phyloP scores from a whole-genome alignment of 2,888 invertebrate species.

The Nephrotoma guestfalica region DNA sequence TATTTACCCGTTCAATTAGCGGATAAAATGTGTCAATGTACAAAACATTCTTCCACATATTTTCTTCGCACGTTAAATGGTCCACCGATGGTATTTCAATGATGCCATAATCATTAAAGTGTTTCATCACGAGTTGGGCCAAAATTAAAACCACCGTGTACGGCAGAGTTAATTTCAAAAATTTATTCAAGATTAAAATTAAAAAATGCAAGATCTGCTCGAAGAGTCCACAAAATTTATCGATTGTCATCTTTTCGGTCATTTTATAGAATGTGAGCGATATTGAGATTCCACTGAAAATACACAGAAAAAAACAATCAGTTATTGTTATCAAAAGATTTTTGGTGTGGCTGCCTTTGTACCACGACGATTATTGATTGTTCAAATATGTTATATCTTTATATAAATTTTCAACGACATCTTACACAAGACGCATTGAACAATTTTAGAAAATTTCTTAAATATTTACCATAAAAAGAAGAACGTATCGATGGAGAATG shows the following conservation, averaged over 20 bases:
- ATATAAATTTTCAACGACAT: not conserved
- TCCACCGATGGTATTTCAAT: slow-evolving; percentile 41
- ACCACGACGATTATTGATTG: not conserved
- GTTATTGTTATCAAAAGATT: not conserved
- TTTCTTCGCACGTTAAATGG: slow-evolving; percentile 38
- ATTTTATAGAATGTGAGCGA: slow-evolving; percentile 45
- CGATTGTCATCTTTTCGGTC: slow-evolving; percentile 32
- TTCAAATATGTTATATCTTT: not conserved
- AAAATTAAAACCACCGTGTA: slow-evolving; percentile 42
- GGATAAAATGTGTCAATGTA: slow-evolving; percentile 47
- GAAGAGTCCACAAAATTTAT: slow-evolving; percentile 32
- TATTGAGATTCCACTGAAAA: slow-evolving; percentile 42
- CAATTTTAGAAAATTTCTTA: no score
- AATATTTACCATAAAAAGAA: slow-evolving; percentile 43
- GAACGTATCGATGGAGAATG: slow-evolving; percentile 43
- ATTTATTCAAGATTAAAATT: slow-evolving; percentile 37
- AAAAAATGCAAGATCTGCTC: slow-evolving; percentile 37
- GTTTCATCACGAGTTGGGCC: slow-evolving; percentile 35
- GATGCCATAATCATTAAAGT: slow-evolving; percentile 31
- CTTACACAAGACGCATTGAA: no score
- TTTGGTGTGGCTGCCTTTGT: not conserved
- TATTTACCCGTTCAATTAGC: slow-evolving; percentile 39
- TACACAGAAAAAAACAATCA: not conserved
- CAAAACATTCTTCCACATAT: slow-evolving; percentile 50
- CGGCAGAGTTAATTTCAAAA: slow-evolving; percentile 41